Base-by-base conservation (phyloP, 2,888 invertebrate genomes). In the Osmoderma eremita region DNA sequence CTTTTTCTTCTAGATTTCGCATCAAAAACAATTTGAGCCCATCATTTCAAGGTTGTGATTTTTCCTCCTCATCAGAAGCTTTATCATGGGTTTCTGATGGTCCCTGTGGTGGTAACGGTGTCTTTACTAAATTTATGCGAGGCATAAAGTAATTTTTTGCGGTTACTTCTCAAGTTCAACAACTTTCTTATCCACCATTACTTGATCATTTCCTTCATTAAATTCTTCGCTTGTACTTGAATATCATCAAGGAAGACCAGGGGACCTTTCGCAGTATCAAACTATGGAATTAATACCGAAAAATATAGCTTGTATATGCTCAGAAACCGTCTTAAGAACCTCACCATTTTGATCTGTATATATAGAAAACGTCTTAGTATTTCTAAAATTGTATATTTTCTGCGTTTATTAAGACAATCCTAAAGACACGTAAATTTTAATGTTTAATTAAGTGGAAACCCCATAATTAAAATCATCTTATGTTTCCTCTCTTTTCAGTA, bases 1-100 rank as follows among this genome's bases (percentile, higher is more conserved):
- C 90, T 90, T 79, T 92, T 93, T 54, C 93, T 86, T 38, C 93
- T 85, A 71, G 90, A 91, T 78, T 93, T 93, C 5, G 93, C 90
- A 79, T 94, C 94, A 1, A 94, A 88, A 50, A 94, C 91, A 17
- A 94, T 81, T 77, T 93, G 92, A 0, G 94, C 93, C 79, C 94
- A 94, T 67, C 92, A 85, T 82, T 94, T 94, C 67, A 94, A 82
- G 93, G 91, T 0, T 94, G 93, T 48, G 94, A 90, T 77, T 94
- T 94, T 71, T 91, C 93, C 76, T 93, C 93, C 70, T 93, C 93
- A 67, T 93, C 93, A 0, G 91, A 89, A 2, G 85, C 65, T 69
- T 71, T 67, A 36, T 72, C 67, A 20, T 77, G 79, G 1, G 72
- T 71, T 20, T 79, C 78, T 17, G 78, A 74, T 6, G 77, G 70